phyloP scores from a whole-genome alignment of 2,797 vertebrate species.

The Varecia variegata region DNA sequence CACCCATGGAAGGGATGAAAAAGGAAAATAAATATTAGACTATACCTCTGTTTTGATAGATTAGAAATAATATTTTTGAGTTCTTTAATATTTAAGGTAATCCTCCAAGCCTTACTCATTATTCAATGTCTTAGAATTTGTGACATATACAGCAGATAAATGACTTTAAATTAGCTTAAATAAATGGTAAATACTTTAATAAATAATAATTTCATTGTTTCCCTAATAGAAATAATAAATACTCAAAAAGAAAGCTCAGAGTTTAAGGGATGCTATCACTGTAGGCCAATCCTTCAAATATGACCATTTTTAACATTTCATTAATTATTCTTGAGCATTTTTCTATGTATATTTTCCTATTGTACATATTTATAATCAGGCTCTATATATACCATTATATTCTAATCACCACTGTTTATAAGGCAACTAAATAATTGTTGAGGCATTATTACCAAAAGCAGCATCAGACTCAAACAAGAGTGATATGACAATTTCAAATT shows the following conservation, averaged over 20 bases:
- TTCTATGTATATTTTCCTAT: neutral
- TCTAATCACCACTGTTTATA: neutral
- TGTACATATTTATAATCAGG: neutral
- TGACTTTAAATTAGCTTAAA: neutral
- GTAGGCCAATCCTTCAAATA: neutral
- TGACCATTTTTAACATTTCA: neutral
- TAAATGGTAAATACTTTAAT: neutral
- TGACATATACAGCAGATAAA: neutral
- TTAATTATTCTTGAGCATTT: neutral
- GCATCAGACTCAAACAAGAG: neutral
- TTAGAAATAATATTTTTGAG: neutral
- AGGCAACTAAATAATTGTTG: neutral
- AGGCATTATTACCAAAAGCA: neutral
- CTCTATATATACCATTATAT: neutral
- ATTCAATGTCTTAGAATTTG: neutral
- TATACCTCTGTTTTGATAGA: neutral
- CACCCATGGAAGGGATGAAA: neutral
- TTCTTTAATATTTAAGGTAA: neutral
- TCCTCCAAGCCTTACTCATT: neutral
- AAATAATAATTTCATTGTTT: neutral
- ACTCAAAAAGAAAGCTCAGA: neutral
- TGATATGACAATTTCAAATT: neutral
- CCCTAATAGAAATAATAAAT: neutral
- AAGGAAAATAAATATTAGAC: neutral
- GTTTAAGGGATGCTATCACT: neutral